A percentile compares a stretch with the other conserved stretches of the same genome.
Conservation (phyloP, 2,888 invertebrate species). For the Calliphora vomitoria region DNA sequence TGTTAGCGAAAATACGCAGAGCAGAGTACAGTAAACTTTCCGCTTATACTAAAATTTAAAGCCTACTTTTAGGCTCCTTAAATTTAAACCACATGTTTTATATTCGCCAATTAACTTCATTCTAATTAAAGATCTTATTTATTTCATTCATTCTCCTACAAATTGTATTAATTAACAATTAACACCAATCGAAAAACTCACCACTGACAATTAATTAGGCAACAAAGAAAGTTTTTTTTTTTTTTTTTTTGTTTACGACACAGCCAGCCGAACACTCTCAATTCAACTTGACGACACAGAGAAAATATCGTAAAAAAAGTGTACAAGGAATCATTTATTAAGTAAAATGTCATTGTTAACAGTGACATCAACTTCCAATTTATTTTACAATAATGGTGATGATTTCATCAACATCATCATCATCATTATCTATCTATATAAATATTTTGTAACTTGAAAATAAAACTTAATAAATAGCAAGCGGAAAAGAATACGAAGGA, state of each 20-base stretch:
- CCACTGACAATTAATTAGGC: conserved; percentile 11
- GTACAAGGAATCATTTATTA: conserved; percentile 48
- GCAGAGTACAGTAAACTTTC: too few species aligned
- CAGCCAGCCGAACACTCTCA: not conserved
- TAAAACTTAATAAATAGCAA: not conserved
- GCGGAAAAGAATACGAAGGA: too few species aligned
- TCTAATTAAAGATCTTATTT: not conserved
- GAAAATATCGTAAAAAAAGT: conserved; percentile 11
- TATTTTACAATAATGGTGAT: conserved; percentile 64
- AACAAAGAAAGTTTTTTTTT: conserved; percentile 1
- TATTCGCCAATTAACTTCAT: not conserved
- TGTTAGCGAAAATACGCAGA: too few species aligned
- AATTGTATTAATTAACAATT: conserved; percentile 27
- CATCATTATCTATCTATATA: conserved; percentile 24
- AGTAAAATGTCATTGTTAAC: conserved; percentile 57
- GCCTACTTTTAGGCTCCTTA: conserved; percentile 12
- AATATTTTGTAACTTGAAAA: conserved; percentile 36
- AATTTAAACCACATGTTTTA: not conserved
- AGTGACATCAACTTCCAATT: conserved; percentile 67
- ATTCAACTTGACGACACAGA: not conserved
- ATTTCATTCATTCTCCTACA: not conserved
- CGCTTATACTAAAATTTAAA: not conserved
- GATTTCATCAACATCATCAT: conserved; percentile 58
- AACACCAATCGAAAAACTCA: conserved; percentile 4
- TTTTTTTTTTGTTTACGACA: not conserved